Evolutionary conservation across 2,113 vertebrate genomes (phyloP).

Genomic region (Peromyscus maniculatus): DNA sequence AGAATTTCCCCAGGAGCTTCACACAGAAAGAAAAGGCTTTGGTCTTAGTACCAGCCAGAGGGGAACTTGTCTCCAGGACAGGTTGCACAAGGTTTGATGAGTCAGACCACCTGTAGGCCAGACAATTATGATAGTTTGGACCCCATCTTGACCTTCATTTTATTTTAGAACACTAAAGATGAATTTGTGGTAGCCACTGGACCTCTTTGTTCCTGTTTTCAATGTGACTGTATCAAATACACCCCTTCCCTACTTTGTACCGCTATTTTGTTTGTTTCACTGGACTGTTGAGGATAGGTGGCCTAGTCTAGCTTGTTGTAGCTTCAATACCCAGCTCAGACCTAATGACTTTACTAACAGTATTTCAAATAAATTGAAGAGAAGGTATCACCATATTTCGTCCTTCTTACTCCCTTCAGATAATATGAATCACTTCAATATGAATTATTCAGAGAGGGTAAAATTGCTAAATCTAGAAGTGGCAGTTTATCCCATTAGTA

Average conservation of each 20-base stretch:
- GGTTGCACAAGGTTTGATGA: not conserved
- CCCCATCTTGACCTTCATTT: not conserved
- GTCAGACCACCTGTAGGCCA: not conserved
- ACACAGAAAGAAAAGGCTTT: not conserved
- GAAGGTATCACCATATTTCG: rapidly evolving
- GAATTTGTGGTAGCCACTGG: not conserved
- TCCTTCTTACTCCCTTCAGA: not conserved
- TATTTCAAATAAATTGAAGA: not conserved
- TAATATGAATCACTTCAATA: not conserved
- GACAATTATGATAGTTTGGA: not conserved
- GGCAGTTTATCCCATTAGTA: rapidly evolving
- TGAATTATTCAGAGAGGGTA: not conserved
- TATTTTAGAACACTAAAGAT: not conserved
- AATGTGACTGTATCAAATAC: too few species aligned
- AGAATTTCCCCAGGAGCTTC: not conserved
- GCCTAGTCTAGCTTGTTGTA: not conserved
- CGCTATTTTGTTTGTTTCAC: not conserved
- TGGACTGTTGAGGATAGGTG: too few species aligned
- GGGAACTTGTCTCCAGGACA: rapidly evolving
- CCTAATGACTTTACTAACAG: not conserved
- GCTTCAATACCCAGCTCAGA: not conserved
- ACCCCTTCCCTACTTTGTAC: not conserved
- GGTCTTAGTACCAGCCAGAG: not conserved
- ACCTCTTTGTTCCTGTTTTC: not conserved
- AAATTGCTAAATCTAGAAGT: not conserved